Evolutionary conservation across 2,888 invertebrate species (phyloP).

Genomic region (Ommatoiulus sabulosus): DNA sequence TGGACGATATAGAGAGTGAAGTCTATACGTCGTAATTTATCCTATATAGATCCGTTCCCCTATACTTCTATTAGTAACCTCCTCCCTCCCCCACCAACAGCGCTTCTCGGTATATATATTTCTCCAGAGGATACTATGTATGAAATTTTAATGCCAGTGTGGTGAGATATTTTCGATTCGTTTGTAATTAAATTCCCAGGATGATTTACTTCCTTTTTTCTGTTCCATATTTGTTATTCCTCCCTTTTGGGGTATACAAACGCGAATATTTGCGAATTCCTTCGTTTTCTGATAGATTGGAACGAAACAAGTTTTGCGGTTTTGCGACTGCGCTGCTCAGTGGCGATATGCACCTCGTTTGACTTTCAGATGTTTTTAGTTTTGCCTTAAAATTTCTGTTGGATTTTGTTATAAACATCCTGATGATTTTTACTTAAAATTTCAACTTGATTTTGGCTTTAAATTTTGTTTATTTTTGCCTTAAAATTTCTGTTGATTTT

Average conservation of each 20-base stretch:
- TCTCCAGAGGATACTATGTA: neutral
- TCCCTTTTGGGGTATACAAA: neutral
- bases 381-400: too few species aligned
- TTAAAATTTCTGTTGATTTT: too few species aligned
- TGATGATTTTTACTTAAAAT: too few species aligned
- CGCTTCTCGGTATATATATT: neutral
- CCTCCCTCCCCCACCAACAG: neutral
- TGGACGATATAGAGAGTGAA: neutral
- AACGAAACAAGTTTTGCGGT: neutral
- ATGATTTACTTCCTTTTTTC: neutral
- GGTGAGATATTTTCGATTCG: conserved; percentile 1
- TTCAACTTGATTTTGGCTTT: too few species aligned
- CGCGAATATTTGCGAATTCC: neutral
- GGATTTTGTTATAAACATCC: too few species aligned
- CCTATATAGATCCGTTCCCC: neutral
- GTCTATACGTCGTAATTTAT: neutral
- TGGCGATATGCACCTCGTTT: too few species aligned
- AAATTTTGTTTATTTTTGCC: too few species aligned
- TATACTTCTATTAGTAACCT: neutral
- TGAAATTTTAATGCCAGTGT: conserved; percentile 1
- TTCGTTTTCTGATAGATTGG: neutral
- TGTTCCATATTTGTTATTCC: neutral
- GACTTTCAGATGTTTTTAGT: too few species aligned
- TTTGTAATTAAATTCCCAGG: conserved; percentile 1
- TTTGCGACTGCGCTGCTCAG: neutral